phyloP scores from a whole-genome alignment of 1,140 invertebrate species.

The Helicoverpa zea region DNA sequence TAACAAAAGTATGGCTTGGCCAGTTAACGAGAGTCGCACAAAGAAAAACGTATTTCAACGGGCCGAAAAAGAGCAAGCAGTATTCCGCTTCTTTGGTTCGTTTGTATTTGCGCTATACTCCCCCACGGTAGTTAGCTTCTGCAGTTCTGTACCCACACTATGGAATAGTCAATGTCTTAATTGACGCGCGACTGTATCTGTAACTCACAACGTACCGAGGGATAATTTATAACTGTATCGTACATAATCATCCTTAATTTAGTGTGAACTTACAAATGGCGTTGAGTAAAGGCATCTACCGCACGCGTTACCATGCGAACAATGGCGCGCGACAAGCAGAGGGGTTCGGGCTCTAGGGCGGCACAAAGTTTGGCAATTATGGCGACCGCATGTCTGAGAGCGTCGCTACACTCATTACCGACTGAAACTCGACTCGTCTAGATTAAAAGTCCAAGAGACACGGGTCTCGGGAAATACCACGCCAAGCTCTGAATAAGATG shows the following conservation, averaged over 20 bases:
- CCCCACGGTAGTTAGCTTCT: too few species aligned
- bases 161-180: background rate
- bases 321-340: constrained; percentile 79
- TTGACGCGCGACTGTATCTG: background rate
- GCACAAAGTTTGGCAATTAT: constrained; percentile 85
- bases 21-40: too few species aligned
- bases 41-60: too few species aligned
- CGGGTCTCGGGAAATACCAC: constrained; percentile 59
- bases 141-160: background rate
- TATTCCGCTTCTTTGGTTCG: too few species aligned
- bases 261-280: constrained; percentile 56
- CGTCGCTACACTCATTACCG: constrained; percentile 84
- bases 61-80: too few species aligned
- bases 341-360: constrained; percentile 66
- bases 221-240: constrained; percentile 48
- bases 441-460: constrained; percentile 78
- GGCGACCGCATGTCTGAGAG: constrained; percentile 85
- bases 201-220: background rate
- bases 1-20: too few species aligned
- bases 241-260: constrained; percentile 52
- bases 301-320: constrained; percentile 77
- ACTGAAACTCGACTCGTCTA: constrained; percentile 80
- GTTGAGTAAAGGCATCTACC: constrained; percentile 63
- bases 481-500: constrained; percentile 50
- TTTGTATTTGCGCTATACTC: too few species aligned